Evolutionary conservation across 2,888 invertebrate genomes (phyloP).

Genomic region (Dryadula phaetusa): DNA sequence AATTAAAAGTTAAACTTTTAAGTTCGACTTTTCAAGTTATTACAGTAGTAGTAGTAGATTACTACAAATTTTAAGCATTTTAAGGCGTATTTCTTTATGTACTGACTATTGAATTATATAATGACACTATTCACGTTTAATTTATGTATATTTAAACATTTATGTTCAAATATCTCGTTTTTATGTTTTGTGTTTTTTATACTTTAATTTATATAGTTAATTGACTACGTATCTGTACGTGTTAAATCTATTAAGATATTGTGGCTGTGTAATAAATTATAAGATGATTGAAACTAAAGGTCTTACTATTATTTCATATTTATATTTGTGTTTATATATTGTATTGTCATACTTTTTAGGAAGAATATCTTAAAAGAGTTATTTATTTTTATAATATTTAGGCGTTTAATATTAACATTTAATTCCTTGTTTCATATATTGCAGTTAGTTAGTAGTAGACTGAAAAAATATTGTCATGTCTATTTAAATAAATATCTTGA

Average conservation of each 20-base stretch:
- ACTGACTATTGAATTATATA: neutral
- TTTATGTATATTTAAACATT: neutral
- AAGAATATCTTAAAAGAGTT: no score
- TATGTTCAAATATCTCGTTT: neutral
- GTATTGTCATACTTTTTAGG: neutral
- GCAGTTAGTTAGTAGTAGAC: no score
- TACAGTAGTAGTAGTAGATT: neutral
- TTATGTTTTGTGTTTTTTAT: slow-evolving; percentile 5
- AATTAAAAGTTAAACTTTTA: no score
- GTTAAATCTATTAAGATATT: slow-evolving; percentile 39
- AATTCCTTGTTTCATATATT: no score
- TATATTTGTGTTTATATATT: neutral
- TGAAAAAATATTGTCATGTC: no score
- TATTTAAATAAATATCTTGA: no score
- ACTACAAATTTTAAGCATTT: neutral
- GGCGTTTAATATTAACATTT: no score
- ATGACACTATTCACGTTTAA: neutral
- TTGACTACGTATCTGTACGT: slow-evolving; percentile 26
- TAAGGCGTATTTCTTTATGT: neutral
- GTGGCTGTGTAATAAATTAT: slow-evolving; percentile 46
- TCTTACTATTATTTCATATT: slow-evolving; percentile 30
- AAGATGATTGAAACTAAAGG: slow-evolving; percentile 34
- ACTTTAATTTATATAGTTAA: slow-evolving; percentile 18
- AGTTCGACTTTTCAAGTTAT: no score
- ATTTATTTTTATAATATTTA: no score